phyloP scores from a whole-genome alignment of 2,888 invertebrate species.

The Pardosa pseudoannulata region DNA sequence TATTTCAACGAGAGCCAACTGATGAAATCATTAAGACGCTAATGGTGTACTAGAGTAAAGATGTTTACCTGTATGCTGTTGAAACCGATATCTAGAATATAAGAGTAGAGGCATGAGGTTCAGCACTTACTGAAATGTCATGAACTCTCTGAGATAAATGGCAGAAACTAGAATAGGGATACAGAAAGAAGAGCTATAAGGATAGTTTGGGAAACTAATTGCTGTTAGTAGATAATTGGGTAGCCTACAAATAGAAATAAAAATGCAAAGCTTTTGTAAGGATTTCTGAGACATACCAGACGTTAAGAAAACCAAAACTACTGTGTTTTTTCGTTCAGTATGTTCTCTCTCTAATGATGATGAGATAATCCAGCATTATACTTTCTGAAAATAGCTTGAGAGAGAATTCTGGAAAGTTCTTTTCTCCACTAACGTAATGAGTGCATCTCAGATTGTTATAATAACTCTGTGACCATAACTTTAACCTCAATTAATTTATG shows the following conservation, averaged over 20 bases:
- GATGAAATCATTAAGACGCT: neutral
- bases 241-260: neutral
- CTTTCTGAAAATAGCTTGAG: too few species aligned
- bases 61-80: neutral
- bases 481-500: too few species aligned
- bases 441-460: too few species aligned
- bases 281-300: neutral
- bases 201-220: neutral
- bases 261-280: neutral
- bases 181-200: neutral
- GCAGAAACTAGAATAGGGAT: neutral
- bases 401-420: too few species aligned
- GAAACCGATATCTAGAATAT: neutral
- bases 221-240: slow-evolving; percentile 9
- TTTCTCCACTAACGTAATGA: too few species aligned
- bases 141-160: neutral
- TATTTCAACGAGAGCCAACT: neutral
- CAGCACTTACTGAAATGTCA: too few species aligned
- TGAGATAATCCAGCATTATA: too few species aligned
- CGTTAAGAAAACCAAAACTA: neutral
- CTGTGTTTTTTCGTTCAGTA: too few species aligned
- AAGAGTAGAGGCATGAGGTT: too few species aligned
- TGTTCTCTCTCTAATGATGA: too few species aligned
- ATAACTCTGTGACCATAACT: too few species aligned
- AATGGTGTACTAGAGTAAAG: neutral